A percentile compares a stretch with the other conserved stretches of the same genome.
These are phyloP conservation scores for Drosophila arizonae DNA, from an alignment of 1,140 invertebrate species.

Conservation along the genomic window DNA sequence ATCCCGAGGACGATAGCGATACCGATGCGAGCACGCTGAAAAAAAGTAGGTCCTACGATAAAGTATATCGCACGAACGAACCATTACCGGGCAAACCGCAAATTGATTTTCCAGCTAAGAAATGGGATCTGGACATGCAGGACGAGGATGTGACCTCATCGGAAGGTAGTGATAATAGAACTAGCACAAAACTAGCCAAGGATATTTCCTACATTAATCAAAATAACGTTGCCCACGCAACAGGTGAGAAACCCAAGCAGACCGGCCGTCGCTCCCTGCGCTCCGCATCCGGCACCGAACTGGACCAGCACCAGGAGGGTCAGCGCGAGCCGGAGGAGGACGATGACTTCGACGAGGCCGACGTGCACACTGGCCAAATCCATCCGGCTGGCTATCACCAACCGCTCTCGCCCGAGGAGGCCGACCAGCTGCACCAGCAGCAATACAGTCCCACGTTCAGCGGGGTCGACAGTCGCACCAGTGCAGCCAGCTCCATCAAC, in stretches of 20 bases:
- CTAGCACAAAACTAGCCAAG: constrained; percentile 84
- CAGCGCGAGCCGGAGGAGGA: constrained; percentile 67
- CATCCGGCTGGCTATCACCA: constrained; percentile 75
- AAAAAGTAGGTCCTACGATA: constrained; percentile 89
- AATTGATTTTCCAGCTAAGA: constrained; percentile 90
- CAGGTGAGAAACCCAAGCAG: constrained; percentile 83
- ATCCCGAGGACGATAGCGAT: constrained; percentile 74
- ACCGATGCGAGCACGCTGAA: constrained; percentile 83
- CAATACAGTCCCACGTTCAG: constrained; percentile 82
- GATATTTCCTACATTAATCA: constrained; percentile 85
- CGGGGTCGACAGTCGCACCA: constrained; percentile 74
- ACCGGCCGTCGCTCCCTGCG: constrained; percentile 84
- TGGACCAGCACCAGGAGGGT: constrained; percentile 68
- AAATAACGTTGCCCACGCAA: constrained; percentile 58
- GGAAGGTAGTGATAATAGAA: constrained; percentile 85
- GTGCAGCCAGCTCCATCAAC: constrained; percentile 67
- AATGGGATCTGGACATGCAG: constrained; percentile 88
- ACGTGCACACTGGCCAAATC: constrained; percentile 55
- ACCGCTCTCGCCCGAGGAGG: constrained; percentile 72
- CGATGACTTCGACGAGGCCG: constrained; percentile 68
- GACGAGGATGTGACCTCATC: constrained; percentile 86
- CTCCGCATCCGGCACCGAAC: constrained; percentile 81
- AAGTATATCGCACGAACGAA: constrained; percentile 91
- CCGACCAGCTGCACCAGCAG: constrained; percentile 66
- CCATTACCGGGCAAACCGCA: constrained; percentile 89